A percentile compares a stretch with the other conserved stretches of the same genome.
These are phyloP conservation scores for Emydura subglobosa DNA, from an alignment of 2,113 vertebrate species.

Conservation along the genomic window DNA sequence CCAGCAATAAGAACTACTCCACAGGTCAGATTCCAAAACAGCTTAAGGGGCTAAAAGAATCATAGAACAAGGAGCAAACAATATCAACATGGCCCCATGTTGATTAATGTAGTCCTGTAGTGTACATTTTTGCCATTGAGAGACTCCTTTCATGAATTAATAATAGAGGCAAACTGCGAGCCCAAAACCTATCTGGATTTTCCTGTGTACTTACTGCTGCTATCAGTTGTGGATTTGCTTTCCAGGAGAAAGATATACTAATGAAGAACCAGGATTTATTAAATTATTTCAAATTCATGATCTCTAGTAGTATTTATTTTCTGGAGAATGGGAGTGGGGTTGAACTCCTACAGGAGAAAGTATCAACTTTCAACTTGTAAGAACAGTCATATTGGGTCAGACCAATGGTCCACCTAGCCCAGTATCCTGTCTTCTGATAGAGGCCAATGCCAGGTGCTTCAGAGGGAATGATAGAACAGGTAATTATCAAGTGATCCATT, in stretches of 20 bases:
- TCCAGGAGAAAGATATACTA: background rate
- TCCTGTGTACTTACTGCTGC: background rate
- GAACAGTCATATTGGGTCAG: too few relatives aligned
- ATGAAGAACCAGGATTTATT: background rate
- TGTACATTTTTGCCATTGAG: background rate
- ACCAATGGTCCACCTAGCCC: too few relatives aligned
- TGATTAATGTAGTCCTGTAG: background rate
- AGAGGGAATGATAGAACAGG: too few relatives aligned
- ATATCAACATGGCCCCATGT: background rate
- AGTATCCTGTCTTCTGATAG: too few relatives aligned
- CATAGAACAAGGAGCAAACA: background rate
- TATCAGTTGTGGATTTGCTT: background rate
- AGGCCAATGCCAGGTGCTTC: too few relatives aligned
- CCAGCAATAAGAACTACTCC: background rate
- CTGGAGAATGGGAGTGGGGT: background rate
- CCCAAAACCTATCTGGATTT: background rate
- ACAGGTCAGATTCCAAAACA: background rate
- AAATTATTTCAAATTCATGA: background rate
- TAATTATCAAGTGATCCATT: background rate
- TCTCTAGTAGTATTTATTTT: background rate
- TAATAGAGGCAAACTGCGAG: background rate
- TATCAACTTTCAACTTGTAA: background rate
- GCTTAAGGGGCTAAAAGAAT: rapidly evolving
- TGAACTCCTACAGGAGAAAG: background rate
- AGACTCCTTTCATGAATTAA: background rate